These are phyloP conservation scores for Corythoichthys haematopterus DNA, from an alignment of 2,113 vertebrate species.

Conservation along the genomic window DNA sequence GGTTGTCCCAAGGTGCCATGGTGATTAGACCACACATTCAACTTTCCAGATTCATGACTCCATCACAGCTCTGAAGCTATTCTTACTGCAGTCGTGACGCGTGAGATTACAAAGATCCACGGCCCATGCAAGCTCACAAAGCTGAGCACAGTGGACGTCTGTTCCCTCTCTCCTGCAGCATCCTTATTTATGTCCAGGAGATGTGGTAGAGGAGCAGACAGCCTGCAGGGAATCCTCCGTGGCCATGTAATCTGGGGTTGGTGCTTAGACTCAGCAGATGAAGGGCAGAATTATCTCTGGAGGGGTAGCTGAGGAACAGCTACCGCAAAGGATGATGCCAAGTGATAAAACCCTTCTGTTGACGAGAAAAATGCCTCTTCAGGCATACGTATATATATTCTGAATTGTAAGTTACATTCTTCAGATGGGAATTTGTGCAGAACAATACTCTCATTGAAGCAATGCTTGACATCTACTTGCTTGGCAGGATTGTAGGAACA, in stretches of 20 bases:
- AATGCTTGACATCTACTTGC: neutral
- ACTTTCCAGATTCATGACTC: constrained; percentile 26
- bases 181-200: constrained; percentile 54
- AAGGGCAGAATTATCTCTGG: constrained; percentile 62
- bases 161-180: constrained; percentile 32
- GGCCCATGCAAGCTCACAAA: constrained; percentile 46
- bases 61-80: constrained; percentile 14
- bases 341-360: constrained; percentile 33
- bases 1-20: constrained; percentile 21
- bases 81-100: constrained; percentile 13
- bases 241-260: constrained; percentile 56
- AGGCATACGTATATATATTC: neutral
- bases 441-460: neutral
- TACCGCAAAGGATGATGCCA: constrained; percentile 12
- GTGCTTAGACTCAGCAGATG: constrained; percentile 48
- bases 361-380: constrained; percentile 6
- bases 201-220: constrained; percentile 24
- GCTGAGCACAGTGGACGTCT: constrained; percentile 33
- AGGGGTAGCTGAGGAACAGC: constrained; percentile 34
- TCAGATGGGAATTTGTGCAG: constrained; percentile 9
- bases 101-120: constrained; percentile 46
- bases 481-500: neutral
- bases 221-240: constrained; percentile 48
- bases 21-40: constrained; percentile 19
- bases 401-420: neutral